These are phyloP conservation scores for Papilio dardanus DNA, from an alignment of 1,140 invertebrate species.

Conservation along the genomic window DNA sequence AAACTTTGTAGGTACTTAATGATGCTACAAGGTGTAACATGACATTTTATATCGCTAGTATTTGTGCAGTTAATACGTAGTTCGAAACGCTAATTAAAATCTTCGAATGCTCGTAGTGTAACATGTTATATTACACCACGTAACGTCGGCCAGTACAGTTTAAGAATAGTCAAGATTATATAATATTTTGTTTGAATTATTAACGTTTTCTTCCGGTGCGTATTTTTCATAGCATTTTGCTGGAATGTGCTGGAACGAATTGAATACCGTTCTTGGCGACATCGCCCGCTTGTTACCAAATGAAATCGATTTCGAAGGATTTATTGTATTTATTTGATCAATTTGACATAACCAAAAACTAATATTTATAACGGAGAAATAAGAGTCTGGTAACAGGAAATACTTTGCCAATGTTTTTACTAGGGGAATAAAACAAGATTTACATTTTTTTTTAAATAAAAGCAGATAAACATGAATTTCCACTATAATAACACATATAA, in stretches of 20 bases:
- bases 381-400: not conserved
- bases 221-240: not conserved
- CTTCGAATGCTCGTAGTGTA: too few relatives aligned
- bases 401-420: not conserved
- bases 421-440: not conserved
- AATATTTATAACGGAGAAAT: not conserved
- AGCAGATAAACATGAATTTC: too few relatives aligned
- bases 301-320: not conserved
- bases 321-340: not conserved
- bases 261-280: constrained; percentile 1
- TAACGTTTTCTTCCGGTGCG: not conserved
- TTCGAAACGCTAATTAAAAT: too few relatives aligned
- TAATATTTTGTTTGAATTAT: not conserved
- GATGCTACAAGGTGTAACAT: too few relatives aligned
- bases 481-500: too few relatives aligned
- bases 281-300: not conserved
- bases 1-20: too few relatives aligned
- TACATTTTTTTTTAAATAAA: too few relatives aligned
- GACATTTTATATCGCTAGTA: too few relatives aligned
- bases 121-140: too few relatives aligned
- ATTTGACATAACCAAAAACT: not conserved
- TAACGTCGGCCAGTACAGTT: too few relatives aligned
- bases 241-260: constrained; percentile 1
- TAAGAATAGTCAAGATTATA: not conserved
- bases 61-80: too few relatives aligned